phyloP scores from a whole-genome alignment of 2,888 invertebrate genomes.

The Chirona hameri region DNA sequence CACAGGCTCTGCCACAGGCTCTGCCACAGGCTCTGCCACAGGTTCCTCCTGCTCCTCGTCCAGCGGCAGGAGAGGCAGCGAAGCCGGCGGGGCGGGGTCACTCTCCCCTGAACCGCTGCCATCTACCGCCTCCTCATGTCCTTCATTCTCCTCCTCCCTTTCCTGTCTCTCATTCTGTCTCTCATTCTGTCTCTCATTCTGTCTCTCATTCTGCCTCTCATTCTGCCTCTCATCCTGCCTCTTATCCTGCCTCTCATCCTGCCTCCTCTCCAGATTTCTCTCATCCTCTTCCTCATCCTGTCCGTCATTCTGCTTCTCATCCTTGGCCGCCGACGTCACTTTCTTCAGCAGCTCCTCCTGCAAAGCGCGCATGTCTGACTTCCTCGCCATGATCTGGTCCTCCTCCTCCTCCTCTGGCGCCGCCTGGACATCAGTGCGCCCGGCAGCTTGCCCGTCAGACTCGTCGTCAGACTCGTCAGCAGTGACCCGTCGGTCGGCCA shows the following conservation, averaged over 20 bases:
- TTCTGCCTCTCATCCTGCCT: too few species aligned
- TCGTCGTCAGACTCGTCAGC: neutral
- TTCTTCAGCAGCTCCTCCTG: neutral
- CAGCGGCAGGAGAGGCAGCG: neutral
- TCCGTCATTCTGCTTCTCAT: too few species aligned
- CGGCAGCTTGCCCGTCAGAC: too few species aligned
- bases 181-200: too few species aligned
- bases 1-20: too few species aligned
- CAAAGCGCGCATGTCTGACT: too few species aligned
- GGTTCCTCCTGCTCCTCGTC: neutral
- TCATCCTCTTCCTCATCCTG: too few species aligned
- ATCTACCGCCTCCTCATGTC: neutral
- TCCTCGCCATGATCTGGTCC: neutral
- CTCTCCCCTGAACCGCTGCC: neutral
- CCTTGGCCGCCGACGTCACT: too few species aligned
- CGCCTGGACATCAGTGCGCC: too few species aligned
- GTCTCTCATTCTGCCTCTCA: too few species aligned
- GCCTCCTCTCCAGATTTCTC: neutral
- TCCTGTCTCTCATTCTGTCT: neutral
- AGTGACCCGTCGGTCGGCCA: neutral
- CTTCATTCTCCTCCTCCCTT: neutral
- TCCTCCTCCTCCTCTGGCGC: neutral
- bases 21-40: neutral
- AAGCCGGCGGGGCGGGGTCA: neutral
- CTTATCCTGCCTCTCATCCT: neutral